Percentiles rank a stretch among this genome's conserved stretches.
These are phyloP conservation scores for Trichonephila clavipes DNA, from an alignment of 1,140 invertebrate species.

Conservation along the genomic window DNA sequence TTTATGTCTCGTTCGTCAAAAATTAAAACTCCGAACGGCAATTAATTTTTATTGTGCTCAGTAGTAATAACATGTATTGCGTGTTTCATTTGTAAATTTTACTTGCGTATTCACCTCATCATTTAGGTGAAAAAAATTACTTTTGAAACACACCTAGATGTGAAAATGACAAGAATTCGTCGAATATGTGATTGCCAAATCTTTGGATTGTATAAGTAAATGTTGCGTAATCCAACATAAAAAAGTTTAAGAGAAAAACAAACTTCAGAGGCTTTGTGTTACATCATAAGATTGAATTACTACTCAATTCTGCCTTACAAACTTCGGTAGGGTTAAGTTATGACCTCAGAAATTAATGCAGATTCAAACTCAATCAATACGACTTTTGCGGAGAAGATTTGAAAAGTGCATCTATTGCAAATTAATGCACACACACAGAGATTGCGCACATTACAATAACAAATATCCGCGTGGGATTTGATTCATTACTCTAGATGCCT, in stretches of 20 bases:
- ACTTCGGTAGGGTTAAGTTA: not conserved
- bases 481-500: conserved; percentile 8
- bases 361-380: conserved; percentile 3
- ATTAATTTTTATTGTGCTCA: too few relatives aligned
- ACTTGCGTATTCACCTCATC: not conserved
- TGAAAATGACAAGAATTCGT: not conserved
- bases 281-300: conserved; percentile 3
- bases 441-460: not conserved
- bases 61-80: too few relatives aligned
- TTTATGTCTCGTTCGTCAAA: too few relatives aligned
- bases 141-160: not conserved
- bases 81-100: too few relatives aligned
- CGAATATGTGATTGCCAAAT: not conserved
- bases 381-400: not conserved
- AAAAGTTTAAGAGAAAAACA: not conserved
- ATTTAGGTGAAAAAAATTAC: not conserved
- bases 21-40: too few relatives aligned
- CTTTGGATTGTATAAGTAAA: not conserved
- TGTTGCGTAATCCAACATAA: not conserved
- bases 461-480: conserved; percentile 10
- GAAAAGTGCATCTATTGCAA: not conserved
- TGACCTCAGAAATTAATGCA: conserved; percentile 15
- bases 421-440: not conserved
- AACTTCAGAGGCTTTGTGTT: not conserved
- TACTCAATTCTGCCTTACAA: not conserved